These are phyloP conservation scores for Silurus asotus DNA, from an alignment of 2,113 vertebrate species.

Conservation along the genomic window DNA sequence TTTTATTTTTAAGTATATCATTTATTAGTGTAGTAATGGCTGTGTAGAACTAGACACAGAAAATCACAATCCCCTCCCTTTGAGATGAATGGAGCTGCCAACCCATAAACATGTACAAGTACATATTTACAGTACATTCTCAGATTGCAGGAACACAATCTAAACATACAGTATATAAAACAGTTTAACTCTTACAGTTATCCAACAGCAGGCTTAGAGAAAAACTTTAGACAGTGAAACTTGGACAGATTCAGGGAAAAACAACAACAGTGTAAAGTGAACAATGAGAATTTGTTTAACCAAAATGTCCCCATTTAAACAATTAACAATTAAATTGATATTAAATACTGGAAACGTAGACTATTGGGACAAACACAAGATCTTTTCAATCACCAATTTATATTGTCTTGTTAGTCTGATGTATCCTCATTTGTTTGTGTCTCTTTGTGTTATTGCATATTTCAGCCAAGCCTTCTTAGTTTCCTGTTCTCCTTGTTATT, in stretches of 20 bases:
- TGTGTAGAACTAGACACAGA: background rate
- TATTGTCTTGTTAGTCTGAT: background rate
- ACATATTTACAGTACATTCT: background rate
- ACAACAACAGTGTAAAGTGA: background rate
- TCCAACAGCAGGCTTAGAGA: background rate
- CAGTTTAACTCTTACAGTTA: background rate
- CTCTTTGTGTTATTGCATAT: background rate
- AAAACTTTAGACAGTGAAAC: background rate
- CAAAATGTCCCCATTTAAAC: background rate
- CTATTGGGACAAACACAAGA: background rate
- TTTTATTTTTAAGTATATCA: constrained; percentile 20
- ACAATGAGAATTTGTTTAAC: background rate
- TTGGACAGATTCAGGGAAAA: background rate
- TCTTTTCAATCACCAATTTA: background rate
- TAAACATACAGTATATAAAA: constrained; percentile 22
- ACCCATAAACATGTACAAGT: background rate
- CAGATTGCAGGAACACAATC: background rate
- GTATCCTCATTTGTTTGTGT: background rate
- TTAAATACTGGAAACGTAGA: background rate
- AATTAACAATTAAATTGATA: background rate
- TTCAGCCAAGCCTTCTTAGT: background rate
- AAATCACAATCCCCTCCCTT: background rate
- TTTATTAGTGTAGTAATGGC: background rate
- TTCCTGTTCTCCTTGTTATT: background rate
- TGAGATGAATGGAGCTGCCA: constrained; percentile 6